phyloP scores from a whole-genome alignment of 2,797 vertebrate genomes.

The Catostomus latipinnis region DNA sequence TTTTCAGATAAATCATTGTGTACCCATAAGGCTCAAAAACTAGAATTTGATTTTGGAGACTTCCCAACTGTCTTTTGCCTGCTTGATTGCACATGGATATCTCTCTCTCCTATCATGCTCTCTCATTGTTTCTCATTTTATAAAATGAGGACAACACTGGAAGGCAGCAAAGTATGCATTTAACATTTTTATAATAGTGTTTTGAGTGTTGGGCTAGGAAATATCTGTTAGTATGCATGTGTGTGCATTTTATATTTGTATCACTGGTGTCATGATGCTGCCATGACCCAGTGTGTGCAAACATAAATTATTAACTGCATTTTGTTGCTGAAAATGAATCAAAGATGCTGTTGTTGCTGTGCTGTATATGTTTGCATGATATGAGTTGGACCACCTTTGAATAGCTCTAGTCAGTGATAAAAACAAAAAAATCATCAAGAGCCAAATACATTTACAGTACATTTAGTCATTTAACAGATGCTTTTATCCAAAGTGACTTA shows the following conservation, averaged over 20 bases:
- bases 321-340: not conserved
- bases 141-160: no score
- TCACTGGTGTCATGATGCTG: slow-evolving; percentile 3
- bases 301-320: not conserved
- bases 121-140: not conserved
- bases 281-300: not conserved
- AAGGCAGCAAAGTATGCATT: no score
- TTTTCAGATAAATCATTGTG: no score
- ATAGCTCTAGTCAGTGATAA: not conserved
- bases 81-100: no score
- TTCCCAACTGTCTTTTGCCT: not conserved
- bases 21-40: no score
- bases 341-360: not conserved
- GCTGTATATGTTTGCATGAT: not conserved
- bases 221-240: not conserved
- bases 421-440: no score
- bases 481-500: no score
- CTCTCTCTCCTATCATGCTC: not conserved
- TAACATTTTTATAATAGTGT: not conserved
- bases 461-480: no score
- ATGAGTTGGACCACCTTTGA: not conserved
- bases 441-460: no score
- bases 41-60: no score
- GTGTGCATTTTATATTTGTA: not conserved
- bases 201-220: not conserved